A percentile compares a stretch with the other conserved stretches of the same genome.
Evolutionary conservation across 2,797 vertebrate species (phyloP).

Genomic region (Caiman crocodilus): DNA sequence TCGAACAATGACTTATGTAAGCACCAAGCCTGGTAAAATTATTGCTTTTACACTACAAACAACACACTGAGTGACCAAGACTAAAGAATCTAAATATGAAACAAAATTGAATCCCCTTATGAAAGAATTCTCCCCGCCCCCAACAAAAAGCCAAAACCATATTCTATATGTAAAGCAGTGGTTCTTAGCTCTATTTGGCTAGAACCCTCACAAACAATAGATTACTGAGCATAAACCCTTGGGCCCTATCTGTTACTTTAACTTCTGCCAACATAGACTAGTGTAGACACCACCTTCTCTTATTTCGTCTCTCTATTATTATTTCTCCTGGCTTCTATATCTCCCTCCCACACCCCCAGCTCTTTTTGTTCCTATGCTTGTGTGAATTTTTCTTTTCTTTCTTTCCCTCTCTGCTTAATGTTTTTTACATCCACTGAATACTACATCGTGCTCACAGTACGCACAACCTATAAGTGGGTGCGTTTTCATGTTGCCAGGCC

Average conservation of each 20-base stretch:
- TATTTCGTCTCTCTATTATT: not conserved
- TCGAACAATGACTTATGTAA: slow-evolving; percentile 79
- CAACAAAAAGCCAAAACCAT: slow-evolving; percentile 15
- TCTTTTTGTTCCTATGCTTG: not conserved
- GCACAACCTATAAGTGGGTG: not conserved
- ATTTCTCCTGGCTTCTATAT: not conserved
- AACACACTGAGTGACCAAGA: slow-evolving; percentile 57
- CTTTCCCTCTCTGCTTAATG: not conserved
- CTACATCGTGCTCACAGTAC: not conserved
- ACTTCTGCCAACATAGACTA: not conserved
- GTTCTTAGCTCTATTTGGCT: not conserved
- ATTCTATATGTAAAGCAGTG: not conserved
- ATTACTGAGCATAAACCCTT: not conserved
- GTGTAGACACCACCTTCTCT: not conserved
- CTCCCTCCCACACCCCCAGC: not conserved
- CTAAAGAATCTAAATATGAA: slow-evolving; percentile 41
- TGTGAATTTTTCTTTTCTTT: not conserved
- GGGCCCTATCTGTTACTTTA: not conserved
- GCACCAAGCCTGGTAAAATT: slow-evolving; percentile 74
- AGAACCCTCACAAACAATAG: not conserved
- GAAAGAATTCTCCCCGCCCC: not conserved
- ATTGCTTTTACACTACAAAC: slow-evolving; percentile 65
- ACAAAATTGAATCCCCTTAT: slow-evolving; percentile 13
- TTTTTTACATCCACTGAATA: not conserved
- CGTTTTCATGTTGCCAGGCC: rapidly evolving